Evolutionary conservation across 2,113 vertebrate genomes (phyloP).

Genomic region (Pelobates fuscus): DNA sequence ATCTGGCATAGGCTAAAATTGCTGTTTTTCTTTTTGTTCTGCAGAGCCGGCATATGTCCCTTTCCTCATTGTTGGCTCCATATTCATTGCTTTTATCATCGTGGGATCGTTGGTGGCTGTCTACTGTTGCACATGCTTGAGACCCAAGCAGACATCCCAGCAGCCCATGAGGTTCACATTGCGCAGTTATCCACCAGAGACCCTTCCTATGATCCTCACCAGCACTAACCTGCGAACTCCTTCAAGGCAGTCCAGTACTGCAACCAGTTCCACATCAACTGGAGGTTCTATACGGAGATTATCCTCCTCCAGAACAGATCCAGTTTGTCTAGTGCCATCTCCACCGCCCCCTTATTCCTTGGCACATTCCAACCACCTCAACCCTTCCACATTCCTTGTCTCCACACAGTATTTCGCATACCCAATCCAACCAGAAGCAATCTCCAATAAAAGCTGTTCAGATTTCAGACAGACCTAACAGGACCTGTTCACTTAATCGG

Average conservation of each 20-base stretch:
- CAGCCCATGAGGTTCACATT: slow-evolving; percentile 91
- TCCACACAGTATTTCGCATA: slow-evolving; percentile 87
- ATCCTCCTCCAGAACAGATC: slow-evolving; percentile 79
- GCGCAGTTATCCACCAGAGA: slow-evolving; percentile 90
- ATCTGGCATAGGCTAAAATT: too few relatives aligned
- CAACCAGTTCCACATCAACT: slow-evolving; percentile 87
- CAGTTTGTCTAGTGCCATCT: slow-evolving; percentile 70
- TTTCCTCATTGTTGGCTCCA: slow-evolving; percentile 94
- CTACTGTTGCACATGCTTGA: slow-evolving; percentile 94
- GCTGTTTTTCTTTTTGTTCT: slow-evolving; percentile 44
- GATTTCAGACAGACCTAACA: slow-evolving; percentile 88
- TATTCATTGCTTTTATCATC: slow-evolving; percentile 94
- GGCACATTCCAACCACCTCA: slow-evolving; percentile 66
- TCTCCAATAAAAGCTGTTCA: slow-evolving; percentile 77
- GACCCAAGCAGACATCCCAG: slow-evolving; percentile 88
- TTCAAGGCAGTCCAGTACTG: slow-evolving; percentile 90
- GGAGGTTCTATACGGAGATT: slow-evolving; percentile 82
- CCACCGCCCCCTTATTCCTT: slow-evolving; percentile 83
- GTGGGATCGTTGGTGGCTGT: slow-evolving; percentile 90
- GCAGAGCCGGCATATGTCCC: slow-evolving; percentile 93
- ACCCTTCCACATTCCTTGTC: slow-evolving; percentile 79
- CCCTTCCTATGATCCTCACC: slow-evolving; percentile 94
- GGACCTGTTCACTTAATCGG: not conserved
- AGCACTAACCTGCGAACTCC: slow-evolving; percentile 80
- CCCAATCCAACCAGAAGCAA: slow-evolving; percentile 80